Evolutionary conservation across 2,888 invertebrate species (phyloP), one percentile per base, ranked within the genome.

Genomic region (Portevinia maculata): DNA sequence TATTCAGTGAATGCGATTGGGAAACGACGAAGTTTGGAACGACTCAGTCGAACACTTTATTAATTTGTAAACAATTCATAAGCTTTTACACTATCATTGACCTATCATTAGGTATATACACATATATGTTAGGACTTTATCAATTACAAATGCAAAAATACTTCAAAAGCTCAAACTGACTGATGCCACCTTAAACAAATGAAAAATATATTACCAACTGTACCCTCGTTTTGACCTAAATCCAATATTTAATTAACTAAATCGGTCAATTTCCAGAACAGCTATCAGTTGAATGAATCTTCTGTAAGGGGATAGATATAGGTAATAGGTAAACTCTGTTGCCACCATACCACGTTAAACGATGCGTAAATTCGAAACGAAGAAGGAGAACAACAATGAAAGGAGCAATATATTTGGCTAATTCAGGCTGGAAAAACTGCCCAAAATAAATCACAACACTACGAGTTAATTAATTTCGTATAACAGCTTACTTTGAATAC

Each of bases 171-270:
- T 19, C 24, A 8, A 39, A 21, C 39, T 15, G n/a, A 0, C 7
- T 21, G 13, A 28, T 48, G 7, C 30, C 44, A 11, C 30, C 17
- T n/a, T 17, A 44, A 44, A 24, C 11, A 0, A 13, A 21, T 11
- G 0, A 8, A 44, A 34, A 44, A 17, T n/a, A 62, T 28, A 48
- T 39, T 9, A 32, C n/a, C 17, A 5, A 32, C n/a, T 11, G 41
- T 41, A 15, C 21, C 9, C 21, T 39, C 13, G n/a, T 21, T 59
- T 32, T 44, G 64, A 74, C 64, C 64, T 57, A 74, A 74, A 74
- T 74, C 74, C 50, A 41, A 74, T 57, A 74, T 74, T 74, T 74
- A 65, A 74, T 74, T 74, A 74, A 74, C 50, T 74, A 41, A 74
- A 65, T 65, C 57, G 74, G 32, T 48, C 74, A 74, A 74, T 74